These are phyloP conservation scores for Caloenas nicobarica DNA, from an alignment of 2,113 vertebrate genomes.

Conservation along the genomic window DNA sequence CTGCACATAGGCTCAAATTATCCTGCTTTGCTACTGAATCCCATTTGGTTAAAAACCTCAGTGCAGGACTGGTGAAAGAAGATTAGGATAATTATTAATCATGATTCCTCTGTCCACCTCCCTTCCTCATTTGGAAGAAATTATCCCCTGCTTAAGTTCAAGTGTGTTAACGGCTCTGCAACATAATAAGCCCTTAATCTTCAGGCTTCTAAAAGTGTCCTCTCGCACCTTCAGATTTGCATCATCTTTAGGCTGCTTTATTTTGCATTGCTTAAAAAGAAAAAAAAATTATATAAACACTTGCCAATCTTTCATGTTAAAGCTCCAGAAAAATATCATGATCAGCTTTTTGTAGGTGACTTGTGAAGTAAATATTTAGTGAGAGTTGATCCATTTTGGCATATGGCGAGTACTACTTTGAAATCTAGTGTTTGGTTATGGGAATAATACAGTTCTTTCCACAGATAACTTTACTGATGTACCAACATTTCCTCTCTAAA, in stretches of 20 bases:
- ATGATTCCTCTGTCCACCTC: slow-evolving; percentile 52
- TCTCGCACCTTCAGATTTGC: slow-evolving; percentile 22
- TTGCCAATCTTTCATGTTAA: not conserved
- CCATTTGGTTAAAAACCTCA: not conserved
- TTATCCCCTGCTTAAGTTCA: slow-evolving; percentile 54
- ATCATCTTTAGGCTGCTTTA: slow-evolving; percentile 7
- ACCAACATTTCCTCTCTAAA: not conserved
- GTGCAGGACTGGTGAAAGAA: not conserved
- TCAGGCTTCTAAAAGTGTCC: slow-evolving; percentile 31
- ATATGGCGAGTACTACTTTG: not conserved
- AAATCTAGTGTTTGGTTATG: not conserved
- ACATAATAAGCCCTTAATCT: slow-evolving; percentile 44
- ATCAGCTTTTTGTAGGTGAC: slow-evolving; percentile 5
- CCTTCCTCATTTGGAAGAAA: slow-evolving; percentile 50
- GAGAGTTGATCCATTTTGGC: not conserved
- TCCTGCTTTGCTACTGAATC: slow-evolving; percentile 41
- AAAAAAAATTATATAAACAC: not conserved
- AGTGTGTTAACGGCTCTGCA: slow-evolving; percentile 51
- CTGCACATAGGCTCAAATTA: not conserved
- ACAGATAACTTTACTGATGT: not conserved
- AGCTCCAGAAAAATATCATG: not conserved
- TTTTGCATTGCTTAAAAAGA: not conserved
- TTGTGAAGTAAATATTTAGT: slow-evolving; percentile 39
- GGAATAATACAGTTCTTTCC: not conserved
- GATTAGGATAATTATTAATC: slow-evolving; percentile 68